These are phyloP conservation scores for Simalia tracyae DNA, from an alignment of 2,797 vertebrate genomes.

Conservation along the genomic window DNA sequence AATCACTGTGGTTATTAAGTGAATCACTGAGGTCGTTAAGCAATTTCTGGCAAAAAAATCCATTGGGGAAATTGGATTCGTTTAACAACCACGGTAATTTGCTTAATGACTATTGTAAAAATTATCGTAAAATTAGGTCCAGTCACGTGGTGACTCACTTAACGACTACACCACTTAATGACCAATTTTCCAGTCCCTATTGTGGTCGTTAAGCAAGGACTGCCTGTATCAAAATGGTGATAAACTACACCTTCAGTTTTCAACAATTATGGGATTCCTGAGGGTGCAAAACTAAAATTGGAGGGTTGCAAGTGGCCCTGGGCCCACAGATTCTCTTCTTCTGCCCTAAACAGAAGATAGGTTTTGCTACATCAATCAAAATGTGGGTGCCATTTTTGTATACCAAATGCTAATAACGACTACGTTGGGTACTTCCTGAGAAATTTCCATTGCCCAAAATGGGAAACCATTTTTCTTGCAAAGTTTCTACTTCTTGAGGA, in stretches of 20 bases:
- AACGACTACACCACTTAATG: no score
- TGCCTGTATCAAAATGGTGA: no score
- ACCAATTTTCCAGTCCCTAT: no score
- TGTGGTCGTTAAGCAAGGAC: no score
- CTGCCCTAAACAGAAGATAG: neutral
- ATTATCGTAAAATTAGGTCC: no score
- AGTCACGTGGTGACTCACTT: no score
- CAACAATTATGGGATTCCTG: neutral
- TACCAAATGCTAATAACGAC: neutral
- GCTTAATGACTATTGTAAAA: no score
- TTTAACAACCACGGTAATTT: no score
- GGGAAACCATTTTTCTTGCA: neutral
- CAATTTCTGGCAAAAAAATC: no score
- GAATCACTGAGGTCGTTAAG: no score
- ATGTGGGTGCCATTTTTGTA: neutral
- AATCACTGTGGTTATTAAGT: no score
- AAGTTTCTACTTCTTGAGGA: neutral
- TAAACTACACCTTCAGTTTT: neutral
- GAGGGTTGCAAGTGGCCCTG: neutral
- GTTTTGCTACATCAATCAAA: neutral
- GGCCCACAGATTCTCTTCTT: neutral
- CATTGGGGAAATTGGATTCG: no score
- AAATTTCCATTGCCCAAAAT: neutral
- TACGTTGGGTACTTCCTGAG: neutral
- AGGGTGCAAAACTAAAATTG: neutral